Evolutionary conservation across 2,888 invertebrate genomes (phyloP), one percentile per base, ranked within the genome.

Genomic region (Tolmerus cingulatus): DNA sequence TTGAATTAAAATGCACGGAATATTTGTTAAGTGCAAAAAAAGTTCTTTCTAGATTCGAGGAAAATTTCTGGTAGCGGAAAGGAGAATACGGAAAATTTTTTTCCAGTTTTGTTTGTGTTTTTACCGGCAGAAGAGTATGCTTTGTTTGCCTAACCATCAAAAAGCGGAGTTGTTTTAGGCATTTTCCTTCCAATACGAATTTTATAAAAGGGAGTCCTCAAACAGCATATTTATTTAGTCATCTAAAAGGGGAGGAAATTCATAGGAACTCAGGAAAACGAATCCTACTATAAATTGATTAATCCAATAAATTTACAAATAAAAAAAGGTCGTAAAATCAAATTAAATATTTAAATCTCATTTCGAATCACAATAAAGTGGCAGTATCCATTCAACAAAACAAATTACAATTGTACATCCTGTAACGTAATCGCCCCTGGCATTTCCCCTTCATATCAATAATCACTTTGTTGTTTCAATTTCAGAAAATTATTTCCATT

Each of bases 1-100:
- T 79, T 46, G 79, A 79, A 79, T 79, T 79, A 23, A 79, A 79
- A 79, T 79, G 46, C 43, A 79, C 79, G 51, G 23, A 78, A 43
- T 78, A 78, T 78, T 78, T 78, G 19, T 34, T 76, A 76, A 37
- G 76, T 76, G 19, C n/a, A 66, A 66, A 66, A 66, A 66, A 40
- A 9, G 2, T 12, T 4, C 43, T 46, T 12, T 51, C 51, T 23
- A 66, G 27, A 66, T 66, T 23, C 5, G 8, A 2, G n/a, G 5
- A 55, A 19, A 55, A 55, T 19, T 1, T 57, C 23, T 23, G 57
- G 57, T 40, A 19, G 0, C 14, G 7, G 5, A 3, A 51, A 16
- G 51, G 19, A 16, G 7, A n/a, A 51, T 19, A 51, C n/a, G 19
- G n/a, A 19, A 51, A 51, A 5, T 16, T 51, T 16, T n/a, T 51